Conservation (phyloP, 1,140 invertebrate genomes). For the Eueides isabella region DNA sequence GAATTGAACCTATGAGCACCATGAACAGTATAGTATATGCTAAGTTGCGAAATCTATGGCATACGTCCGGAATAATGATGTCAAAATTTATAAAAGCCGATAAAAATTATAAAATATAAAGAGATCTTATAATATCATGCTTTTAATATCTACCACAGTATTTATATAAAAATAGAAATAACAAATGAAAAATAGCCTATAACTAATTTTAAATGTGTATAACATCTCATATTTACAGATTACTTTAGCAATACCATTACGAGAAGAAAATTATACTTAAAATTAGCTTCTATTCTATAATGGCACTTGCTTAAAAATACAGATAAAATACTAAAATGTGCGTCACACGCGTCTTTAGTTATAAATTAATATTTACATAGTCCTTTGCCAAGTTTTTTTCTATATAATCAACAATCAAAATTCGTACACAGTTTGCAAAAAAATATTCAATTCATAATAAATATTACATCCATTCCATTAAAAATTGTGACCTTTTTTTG, state of each 20-base stretch:
- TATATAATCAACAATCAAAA: background rate
- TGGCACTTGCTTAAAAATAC: conserved; percentile 60
- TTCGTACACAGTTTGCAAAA: conserved; percentile 21
- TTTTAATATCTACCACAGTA: conserved; percentile 14
- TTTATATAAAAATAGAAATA: background rate
- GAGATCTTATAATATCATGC: conserved; percentile 20
- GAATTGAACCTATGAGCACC: background rate
- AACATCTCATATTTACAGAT: conserved; percentile 52
- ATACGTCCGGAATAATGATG: background rate
- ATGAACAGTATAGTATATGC: background rate
- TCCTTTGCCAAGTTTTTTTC: conserved; percentile 44
- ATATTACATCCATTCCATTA: conserved; percentile 56
- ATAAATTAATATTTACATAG: conserved; percentile 53
- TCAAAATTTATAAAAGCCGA: background rate
- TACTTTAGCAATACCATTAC: conserved; percentile 56
- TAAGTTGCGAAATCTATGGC: background rate
- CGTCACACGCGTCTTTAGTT: conserved; percentile 58
- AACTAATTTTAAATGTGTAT: conserved; percentile 13
- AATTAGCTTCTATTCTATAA: conserved; percentile 58
- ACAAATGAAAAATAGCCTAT: conserved; percentile 17
- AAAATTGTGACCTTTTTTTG: conserved; percentile 48
- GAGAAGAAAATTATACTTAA: conserved; percentile 58
- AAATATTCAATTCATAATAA: conserved; percentile 29
- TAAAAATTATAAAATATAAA: background rate
- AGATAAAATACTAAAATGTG: conserved; percentile 42